Base-by-base conservation (phyloP, 2,797 vertebrate species). In the Brachyrhaphis roseni region DNA sequence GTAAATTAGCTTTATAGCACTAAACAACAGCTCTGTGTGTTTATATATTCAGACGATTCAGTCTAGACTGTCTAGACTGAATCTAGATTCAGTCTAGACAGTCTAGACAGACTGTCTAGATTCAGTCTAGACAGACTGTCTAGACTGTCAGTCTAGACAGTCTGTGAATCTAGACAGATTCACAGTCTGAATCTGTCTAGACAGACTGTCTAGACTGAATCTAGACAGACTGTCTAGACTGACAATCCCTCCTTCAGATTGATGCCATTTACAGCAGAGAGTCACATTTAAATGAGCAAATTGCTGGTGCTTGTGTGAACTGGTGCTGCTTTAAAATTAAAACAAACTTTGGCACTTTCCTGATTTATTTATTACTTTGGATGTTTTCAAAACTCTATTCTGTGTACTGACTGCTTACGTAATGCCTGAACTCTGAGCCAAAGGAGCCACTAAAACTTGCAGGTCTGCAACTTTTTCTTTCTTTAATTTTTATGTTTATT, bases 281-380 rank as follows among this genome's bases (percentile, higher is more conserved):
- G 66, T 8, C 66, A 45, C 0, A 45, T n/a, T n/a, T n/a, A 71
- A 71, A 28, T 10, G 1, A 26, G 28, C 11, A 73, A 34, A 11
- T 49, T 8, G 5, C 8, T 59, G 23, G 8, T 31, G 39, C 39
- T 18, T 59, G 51, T 11, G n/a, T 28, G 15, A 59, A 43, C 41
- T 16, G 39, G n/a, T 43, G 26, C 74, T 75, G 74, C 28, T 75
- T 20, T 45, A 31, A 75, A 75, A 59, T 31, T 28, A 62, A 62
- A n/a, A 11, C 53, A 31, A 20, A 45, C 10, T 75, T 43, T n/a
- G 53, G 13, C 26, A 45, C 49, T 36, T 41, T 57, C 39, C n/a
- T 75, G 16, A n/a, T 45, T 62, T 13, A 31, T 75, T 75, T 62
- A 59, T 46, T 23, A 31, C 41, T n/a, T 28, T 8, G 28, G 55